Conservation (phyloP, 2,797 vertebrate genomes). For the Diplodus sargus region DNA sequence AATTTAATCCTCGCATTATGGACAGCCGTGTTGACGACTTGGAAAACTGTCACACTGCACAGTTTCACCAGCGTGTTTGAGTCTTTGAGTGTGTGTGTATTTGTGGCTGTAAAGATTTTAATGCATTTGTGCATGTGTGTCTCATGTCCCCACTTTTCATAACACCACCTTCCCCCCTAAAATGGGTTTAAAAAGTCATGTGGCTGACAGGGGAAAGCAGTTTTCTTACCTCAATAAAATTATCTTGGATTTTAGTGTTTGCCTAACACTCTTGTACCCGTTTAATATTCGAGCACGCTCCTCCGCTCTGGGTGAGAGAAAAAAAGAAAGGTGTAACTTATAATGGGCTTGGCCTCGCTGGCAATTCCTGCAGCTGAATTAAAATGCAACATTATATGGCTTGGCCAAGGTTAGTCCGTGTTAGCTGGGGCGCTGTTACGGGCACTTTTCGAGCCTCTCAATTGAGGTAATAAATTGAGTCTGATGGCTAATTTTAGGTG, state of each 20-base stretch:
- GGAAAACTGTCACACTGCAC: conserved; percentile 24
- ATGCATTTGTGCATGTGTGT: conserved; percentile 43
- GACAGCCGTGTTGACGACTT: conserved; percentile 13
- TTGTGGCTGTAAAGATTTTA: conserved; percentile 49
- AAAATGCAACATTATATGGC: conserved; percentile 86
- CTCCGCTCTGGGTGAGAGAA: conserved; percentile 46
- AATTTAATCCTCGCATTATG: conserved; percentile 16
- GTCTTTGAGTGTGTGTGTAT: conserved; percentile 16
- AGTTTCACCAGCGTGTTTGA: neutral
- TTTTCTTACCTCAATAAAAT: conserved; percentile 82
- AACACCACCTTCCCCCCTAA: conserved; percentile 42
- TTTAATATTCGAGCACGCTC: conserved; percentile 75
- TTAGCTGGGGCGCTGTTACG: conserved; percentile 77
- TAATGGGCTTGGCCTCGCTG: conserved; percentile 76
- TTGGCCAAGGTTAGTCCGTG: conserved; percentile 76
- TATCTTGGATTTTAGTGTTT: conserved; percentile 84
- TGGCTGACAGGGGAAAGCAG: conserved; percentile 71
- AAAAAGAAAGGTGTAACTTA: conserved; percentile 76
- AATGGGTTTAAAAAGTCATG: conserved; percentile 76
- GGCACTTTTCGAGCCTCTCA: conserved; percentile 90
- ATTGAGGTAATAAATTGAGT: conserved; percentile 97
- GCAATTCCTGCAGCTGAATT: conserved; percentile 80
- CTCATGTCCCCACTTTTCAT: conserved; percentile 59
- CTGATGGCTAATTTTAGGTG: conserved; percentile 99
- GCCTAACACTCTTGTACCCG: conserved; percentile 75